Base-by-base conservation (phyloP, 2,113 vertebrate genomes). In the Lycocorax pyrrhopterus region DNA sequence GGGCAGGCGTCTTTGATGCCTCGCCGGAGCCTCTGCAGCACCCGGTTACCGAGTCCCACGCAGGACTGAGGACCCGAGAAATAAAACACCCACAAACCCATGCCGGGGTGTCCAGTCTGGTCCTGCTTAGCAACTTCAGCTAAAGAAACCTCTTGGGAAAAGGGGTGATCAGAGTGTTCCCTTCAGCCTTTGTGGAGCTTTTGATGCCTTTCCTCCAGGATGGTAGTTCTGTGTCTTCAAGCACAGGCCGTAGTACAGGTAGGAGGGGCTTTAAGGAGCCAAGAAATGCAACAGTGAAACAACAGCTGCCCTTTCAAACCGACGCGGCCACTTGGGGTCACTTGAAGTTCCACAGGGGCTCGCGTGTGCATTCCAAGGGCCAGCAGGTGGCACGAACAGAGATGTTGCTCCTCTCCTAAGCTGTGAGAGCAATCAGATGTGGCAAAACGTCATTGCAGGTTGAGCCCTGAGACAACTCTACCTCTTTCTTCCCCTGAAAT, bases 301-400 rank as follows among this genome's bases (percentile, higher is more conserved):
- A 60, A 32, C 12, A 49, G 44, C 21, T 39, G n/a, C 44, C n/a
- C 12, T 49, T 32, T 49, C 27, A 19, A 37, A 5, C 4, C 26
- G 27, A 6, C 0, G 2, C 3, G 20, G 19, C 3, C 32, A 3
- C 58, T 6, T 41, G 44, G 12, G 10, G 22, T 49, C 44, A 14
- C 7, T 12, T 20, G 15, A 62, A 13, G 16, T 26, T 12, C 39
- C 22, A 32, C 16, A 8, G 0, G 4, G 9, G 21, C 60, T 2
- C 10, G 1, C 84, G 35, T 27, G 30, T 63, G 58, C 46, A 16
- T 13, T 64, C 19, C 62, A 21, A 32, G 62, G 62, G 19, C 13
- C 5, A 32, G 62, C 6, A 6, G 17, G 62, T 32, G 62, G 39
- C 37, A 43, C 18, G 19, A 4, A 43, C 18, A 9, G 27, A 63